phyloP scores from a whole-genome alignment of 1,140 invertebrate genomes.

The Apis dorsata region DNA sequence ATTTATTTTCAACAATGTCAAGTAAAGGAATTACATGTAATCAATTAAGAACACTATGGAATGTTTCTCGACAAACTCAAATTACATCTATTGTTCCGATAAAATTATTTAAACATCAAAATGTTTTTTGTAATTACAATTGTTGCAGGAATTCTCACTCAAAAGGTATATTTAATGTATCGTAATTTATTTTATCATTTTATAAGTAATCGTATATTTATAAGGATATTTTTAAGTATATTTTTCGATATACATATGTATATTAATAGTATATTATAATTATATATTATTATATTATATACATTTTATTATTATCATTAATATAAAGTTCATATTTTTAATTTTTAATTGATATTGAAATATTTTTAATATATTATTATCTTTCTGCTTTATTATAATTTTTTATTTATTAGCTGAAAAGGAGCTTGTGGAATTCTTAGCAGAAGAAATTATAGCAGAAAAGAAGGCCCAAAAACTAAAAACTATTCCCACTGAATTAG shows the following conservation, averaged over 20 bases:
- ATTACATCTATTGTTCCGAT: conserved; percentile 53
- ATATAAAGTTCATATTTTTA: conserved; percentile 8
- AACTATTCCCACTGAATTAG: conserved; percentile 87
- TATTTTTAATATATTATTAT: conserved; percentile 26
- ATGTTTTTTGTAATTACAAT: conserved; percentile 82
- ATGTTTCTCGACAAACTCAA: conserved; percentile 79
- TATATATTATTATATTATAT: not conserved
- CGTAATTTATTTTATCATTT: not conserved
- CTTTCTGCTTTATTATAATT: conserved; percentile 34
- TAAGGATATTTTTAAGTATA: not conserved
- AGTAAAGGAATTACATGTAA: conserved; percentile 78
- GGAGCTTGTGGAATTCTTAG: conserved; percentile 92
- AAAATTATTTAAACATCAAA: conserved; percentile 74
- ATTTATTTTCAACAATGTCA: conserved; percentile 78
- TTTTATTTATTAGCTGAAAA: conserved; percentile 84
- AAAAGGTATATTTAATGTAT: conserved; percentile 82
- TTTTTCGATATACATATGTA: not conserved
- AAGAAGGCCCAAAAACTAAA: conserved; percentile 89
- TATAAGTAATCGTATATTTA: not conserved
- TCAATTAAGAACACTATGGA: conserved; percentile 86
- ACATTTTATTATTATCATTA: not conserved
- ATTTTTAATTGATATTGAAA: conserved; percentile 7
- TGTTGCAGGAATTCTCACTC: conserved; percentile 83
- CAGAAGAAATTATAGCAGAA: conserved; percentile 93
- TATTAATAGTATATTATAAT: conserved; percentile 53